Base-by-base conservation (phyloP, 2,888 invertebrate species). In the Flabesymbios commensalis region DNA sequence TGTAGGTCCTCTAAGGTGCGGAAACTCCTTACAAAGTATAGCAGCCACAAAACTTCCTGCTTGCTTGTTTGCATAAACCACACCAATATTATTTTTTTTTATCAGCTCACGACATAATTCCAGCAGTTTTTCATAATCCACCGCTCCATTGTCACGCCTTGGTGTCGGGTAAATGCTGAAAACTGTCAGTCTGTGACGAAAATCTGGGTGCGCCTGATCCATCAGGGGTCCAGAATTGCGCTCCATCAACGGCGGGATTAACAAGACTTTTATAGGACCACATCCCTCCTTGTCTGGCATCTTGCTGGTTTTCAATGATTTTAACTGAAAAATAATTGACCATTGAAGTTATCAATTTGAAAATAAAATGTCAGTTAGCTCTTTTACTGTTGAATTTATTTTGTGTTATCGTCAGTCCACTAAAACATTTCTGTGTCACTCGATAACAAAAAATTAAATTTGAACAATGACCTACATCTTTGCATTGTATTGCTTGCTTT, bases 161-260 rank as follows among this genome's bases (percentile, higher is more conserved):
- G 61, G 61, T 26, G 58, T 45, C 26, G 57, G 57, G 29, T 51
- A 33, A 10, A 61, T 58, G 26, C 32, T 52, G 52, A 31, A 61
- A 36, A 61, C 52, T 28, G 43, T 61, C 31, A 52, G 58, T 17
- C 26, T 19, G 7, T 49, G 24, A 43, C 39, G 42, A 33, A 42
- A 57, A 1, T 19, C 52, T 2, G 33, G n/a, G 24, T 33, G 19
- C 3, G 58, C n/a, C 3, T 36, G 14, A 2, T 52, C 45, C 28
- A 61, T 39, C 17, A 61, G 31, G 14, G 41, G 19, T 14, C 53
- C 61, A 5, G 42, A 48, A 28, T 57, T 61, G 19, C 61, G 4
- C 41, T 61, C 61, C 43, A 57, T 22, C 5, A 61, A 24, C 4
- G 61, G 61, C 2, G 61, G 61, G 22, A 61, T 57, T 3, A 61